These are phyloP conservation scores for Laterallus jamaicensis DNA, from an alignment of 2,113 vertebrate genomes.

Conservation along the genomic window DNA sequence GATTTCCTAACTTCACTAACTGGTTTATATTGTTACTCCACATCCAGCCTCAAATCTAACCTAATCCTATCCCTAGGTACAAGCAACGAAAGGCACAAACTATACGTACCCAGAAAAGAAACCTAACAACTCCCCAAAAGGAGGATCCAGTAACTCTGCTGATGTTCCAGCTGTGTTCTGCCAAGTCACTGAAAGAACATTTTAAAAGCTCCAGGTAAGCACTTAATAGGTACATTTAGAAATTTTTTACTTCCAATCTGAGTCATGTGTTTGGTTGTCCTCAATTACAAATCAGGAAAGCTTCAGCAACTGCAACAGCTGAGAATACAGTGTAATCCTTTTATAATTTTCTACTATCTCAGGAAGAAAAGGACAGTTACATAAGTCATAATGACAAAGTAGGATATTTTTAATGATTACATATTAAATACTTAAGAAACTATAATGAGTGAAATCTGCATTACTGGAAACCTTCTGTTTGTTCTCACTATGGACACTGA, in stretches of 20 bases:
- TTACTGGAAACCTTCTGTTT: conserved; percentile 6
- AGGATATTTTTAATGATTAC: not conserved
- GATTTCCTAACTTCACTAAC: not conserved
- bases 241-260: not conserved
- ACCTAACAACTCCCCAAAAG: not conserved
- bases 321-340: not conserved
- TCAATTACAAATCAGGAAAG: not conserved
- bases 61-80: not conserved
- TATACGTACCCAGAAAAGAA: not conserved
- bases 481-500: not conserved
- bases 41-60: not conserved
- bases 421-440: not conserved
- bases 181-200: not conserved
- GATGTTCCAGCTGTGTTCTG: not conserved
- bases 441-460: not conserved
- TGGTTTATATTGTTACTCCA: not conserved
- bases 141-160: not conserved
- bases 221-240: not conserved
- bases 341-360: not conserved
- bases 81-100: not conserved
- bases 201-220: not conserved
- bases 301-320: not conserved
- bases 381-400: not conserved
- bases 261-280: not conserved
- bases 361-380: not conserved